Evolutionary conservation across 2,888 invertebrate genomes (phyloP), one percentile per base, ranked within the genome.

Genomic region (Phortica okadai): DNA sequence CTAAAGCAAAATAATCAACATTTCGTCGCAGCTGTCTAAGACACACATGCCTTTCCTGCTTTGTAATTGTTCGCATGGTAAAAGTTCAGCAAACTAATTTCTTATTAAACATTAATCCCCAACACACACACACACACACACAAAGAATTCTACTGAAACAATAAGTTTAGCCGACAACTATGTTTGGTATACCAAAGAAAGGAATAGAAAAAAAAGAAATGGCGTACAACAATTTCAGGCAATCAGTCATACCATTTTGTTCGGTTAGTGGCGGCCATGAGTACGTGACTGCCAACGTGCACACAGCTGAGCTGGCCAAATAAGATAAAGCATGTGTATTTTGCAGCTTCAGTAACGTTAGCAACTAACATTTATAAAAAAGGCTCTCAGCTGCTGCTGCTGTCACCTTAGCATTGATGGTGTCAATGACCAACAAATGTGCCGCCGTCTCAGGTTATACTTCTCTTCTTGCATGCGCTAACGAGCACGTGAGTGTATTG

Each of bases 401-500:
- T 66, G 66, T 41, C 8, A 41, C 11, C 66, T 33, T 21, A 66
- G 41, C 66, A 41, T 14, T 7, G 16, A 4, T n/a, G 41, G 56
- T 54, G 81, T 79, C 78, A 78, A 78, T 78, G 78, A 76, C 79
- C 79, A 74, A 74, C 25, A 58, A 67, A 56, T 72, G 58, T 59
- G 76, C 76, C 82, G 83, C 83, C 79, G 82, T 77, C 80, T 75
- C 74, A 78, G 78, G 75, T 76, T 77, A 78, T 72, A 74, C 75
- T 59, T 74, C 14, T 54, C n/a, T 72, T 64, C 44, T 21, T 73
- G n/a, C 66, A 59, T 25, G 21, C 44, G 45, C 85, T 81, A 86
- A 85, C 85, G 81, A 83, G 83, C 83, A 84, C 88, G 85, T 86
- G 83, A 88, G 88, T 78, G 84, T 86, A 83, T 82, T 88, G 89